Evolutionary conservation across 1,140 invertebrate genomes (phyloP).

Genomic region (Brachionus plicatilis): DNA sequence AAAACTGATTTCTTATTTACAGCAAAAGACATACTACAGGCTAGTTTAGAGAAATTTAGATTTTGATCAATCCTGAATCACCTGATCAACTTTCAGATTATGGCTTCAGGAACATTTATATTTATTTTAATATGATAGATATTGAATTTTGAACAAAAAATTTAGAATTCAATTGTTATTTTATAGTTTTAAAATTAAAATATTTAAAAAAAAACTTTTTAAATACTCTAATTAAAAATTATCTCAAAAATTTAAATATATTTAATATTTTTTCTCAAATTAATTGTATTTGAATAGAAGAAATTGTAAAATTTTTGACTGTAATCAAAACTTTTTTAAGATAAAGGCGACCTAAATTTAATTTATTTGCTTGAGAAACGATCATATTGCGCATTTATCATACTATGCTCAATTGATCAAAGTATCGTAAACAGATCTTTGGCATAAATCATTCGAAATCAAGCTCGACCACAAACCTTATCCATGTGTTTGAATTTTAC

Average conservation of each 20-base stretch:
- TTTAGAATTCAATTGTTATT: too few species aligned
- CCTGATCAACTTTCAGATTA: too few species aligned
- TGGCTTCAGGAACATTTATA: too few species aligned
- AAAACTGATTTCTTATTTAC: too few species aligned
- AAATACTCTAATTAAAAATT: not conserved
- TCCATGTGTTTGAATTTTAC: conserved; percentile 1
- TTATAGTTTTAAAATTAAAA: too few species aligned
- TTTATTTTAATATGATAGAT: too few species aligned
- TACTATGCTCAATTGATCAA: not conserved
- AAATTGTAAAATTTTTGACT: not conserved
- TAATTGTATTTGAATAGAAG: not conserved
- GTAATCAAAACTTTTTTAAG: not conserved
- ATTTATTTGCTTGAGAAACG: conserved; percentile 3
- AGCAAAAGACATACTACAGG: too few species aligned
- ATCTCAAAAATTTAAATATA: not conserved
- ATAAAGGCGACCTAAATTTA: not conserved
- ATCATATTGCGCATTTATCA: not conserved
- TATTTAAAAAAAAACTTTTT: too few species aligned
- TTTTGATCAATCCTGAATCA: too few species aligned
- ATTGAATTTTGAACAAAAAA: too few species aligned
- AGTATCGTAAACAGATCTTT: conserved; percentile 1
- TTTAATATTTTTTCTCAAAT: not conserved
- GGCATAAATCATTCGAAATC: conserved; percentile 21
- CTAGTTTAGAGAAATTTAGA: too few species aligned
- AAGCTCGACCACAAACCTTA: conserved; percentile 9